These are phyloP conservation scores for Mormyrus iriodes DNA, from an alignment of 2,113 vertebrate genomes.

Conservation along the genomic window DNA sequence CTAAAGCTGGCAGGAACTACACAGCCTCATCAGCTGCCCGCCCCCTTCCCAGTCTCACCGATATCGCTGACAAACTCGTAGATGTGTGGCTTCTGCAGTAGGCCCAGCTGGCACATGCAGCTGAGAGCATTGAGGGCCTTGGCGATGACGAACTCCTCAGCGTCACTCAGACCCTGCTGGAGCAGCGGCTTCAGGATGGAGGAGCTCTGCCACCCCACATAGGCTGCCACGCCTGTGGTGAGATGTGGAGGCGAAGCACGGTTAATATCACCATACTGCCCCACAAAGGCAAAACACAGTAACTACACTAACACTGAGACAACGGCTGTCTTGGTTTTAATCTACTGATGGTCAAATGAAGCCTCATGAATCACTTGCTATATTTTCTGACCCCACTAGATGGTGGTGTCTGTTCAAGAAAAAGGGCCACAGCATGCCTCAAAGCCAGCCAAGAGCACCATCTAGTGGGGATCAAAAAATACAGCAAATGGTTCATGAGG, in stretches of 20 bases:
- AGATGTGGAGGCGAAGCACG: neutral
- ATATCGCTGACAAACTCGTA: conserved; percentile 95
- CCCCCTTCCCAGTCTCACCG: conserved; percentile 58
- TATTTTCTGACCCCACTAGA: neutral
- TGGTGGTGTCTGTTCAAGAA: neutral
- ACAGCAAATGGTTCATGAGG: neutral
- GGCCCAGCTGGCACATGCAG: conserved; percentile 93
- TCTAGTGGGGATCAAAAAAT: neutral
- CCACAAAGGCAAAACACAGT: neutral
- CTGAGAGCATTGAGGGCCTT: conserved; percentile 92
- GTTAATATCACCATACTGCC: neutral
- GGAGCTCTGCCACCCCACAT: conserved; percentile 97
- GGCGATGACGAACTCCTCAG: conserved; percentile 96
- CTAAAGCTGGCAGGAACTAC: neutral
- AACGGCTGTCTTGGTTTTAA: neutral
- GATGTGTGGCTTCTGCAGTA: conserved; percentile 92
- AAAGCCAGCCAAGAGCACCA: neutral
- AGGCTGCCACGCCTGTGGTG: conserved; percentile 84
- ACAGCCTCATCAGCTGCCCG: neutral
- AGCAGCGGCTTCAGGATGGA: conserved; percentile 93
- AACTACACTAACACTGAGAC: neutral
- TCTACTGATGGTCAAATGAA: neutral
- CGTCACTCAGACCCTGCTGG: conserved; percentile 93
- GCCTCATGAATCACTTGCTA: neutral
- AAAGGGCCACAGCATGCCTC: neutral